These are phyloP conservation scores for Canis aureus DNA, from an alignment of 2,113 vertebrate genomes.

Conservation along the genomic window DNA sequence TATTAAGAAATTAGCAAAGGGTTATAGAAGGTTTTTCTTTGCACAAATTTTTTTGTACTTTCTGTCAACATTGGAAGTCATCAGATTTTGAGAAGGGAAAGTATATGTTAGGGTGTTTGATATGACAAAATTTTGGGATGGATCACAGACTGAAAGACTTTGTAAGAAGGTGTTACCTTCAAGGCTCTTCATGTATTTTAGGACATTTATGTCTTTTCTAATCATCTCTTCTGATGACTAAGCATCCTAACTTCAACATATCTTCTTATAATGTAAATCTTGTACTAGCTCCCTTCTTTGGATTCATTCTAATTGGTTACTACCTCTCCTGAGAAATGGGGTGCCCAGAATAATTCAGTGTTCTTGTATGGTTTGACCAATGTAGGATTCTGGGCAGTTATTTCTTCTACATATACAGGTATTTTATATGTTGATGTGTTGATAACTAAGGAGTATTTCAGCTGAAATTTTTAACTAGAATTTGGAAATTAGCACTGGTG, in stretches of 20 bases:
- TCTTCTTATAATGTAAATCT: not conserved
- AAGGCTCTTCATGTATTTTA: not conserved
- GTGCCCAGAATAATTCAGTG: not conserved
- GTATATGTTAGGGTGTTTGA: not conserved
- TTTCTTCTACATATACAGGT: not conserved
- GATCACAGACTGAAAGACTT: not conserved
- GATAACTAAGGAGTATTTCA: not conserved
- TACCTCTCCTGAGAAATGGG: not conserved
- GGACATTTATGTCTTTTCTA: not conserved
- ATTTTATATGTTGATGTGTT: not conserved
- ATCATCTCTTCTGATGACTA: not conserved
- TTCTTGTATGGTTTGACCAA: not conserved
- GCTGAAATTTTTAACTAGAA: not conserved
- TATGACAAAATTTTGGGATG: not conserved
- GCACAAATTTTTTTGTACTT: no score
- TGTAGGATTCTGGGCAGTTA: not conserved
- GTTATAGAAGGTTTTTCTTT: no score
- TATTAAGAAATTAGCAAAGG: no score
- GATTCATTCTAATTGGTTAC: not conserved
- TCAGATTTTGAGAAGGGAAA: no score
- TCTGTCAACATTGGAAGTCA: no score
- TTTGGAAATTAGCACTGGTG: conserved; percentile 18
- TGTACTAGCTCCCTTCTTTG: not conserved
- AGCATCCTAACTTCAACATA: not conserved
- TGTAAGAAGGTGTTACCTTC: not conserved